Evolutionary conservation across 2,113 vertebrate genomes (phyloP), one percentile per base, ranked within the genome.

Genomic region (Centropus unirufus): DNA sequence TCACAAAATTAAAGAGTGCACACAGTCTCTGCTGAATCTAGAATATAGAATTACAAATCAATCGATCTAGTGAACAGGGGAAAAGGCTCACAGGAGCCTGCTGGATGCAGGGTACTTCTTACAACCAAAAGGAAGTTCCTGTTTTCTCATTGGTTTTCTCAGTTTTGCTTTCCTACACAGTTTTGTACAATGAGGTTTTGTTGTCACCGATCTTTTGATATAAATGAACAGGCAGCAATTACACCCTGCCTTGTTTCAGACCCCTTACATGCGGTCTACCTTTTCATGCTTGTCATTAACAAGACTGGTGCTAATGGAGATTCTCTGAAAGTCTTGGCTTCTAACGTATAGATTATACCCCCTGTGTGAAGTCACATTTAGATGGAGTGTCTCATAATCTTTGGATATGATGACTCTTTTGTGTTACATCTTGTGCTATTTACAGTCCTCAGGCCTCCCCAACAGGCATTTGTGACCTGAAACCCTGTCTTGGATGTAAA

Each of bases 81-180:
- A 10, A 52, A 68, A 90, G 12, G 24, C 14, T 91, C 16, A 67
- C 34, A 83, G 66, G 78, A 91, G 89, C 67, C 51, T 88, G 85
- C 70, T 69, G 69, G 88, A 46, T 34, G 58, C 17, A 44, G 40
- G 54, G 11, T 46, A 72, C 30, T 78, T 84, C 26, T 79, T 63
- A 61, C 44, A 68, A 34, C n/a, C n/a, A 52, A 92, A 73, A 67
- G 79, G 67, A 93, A 92, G 90, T 92, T 83, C 63, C 59, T 92
- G 29, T 83, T 90, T 22, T 81, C 70, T 90, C 24, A 32, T 82
- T 80, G 89, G 8, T 88, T 90, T 93, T 94, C 46, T 83, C 40
- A 36, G 47, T 83, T 88, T 92, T 86, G 46, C 46, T 86, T 88
- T 93, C 39, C 51, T 77, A 44, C n/a, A 39, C 12, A 77, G 19